Evolutionary conservation across 2,888 invertebrate species (phyloP), one percentile per base, ranked within the genome.

Genomic region (Dorcus hopei): DNA sequence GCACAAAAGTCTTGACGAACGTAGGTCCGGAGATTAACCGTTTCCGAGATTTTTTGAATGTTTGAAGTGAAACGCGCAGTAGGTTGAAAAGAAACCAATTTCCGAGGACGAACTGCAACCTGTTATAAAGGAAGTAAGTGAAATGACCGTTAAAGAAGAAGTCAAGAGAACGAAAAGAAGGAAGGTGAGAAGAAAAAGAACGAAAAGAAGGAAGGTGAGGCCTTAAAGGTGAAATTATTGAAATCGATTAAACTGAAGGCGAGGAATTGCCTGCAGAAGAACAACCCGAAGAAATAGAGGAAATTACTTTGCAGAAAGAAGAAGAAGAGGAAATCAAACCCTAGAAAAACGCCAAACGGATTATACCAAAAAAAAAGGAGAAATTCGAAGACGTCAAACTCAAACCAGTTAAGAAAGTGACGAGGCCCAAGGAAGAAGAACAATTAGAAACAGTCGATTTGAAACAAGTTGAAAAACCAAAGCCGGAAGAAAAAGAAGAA

Each of bases 291-390:
- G 52, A 45, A 48, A 4, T 50, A n/a, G 54, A 51, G 50, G 50
- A 60, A 19, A 47, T 19, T 57, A 59, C 66, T 39, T 66, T 65
- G 43, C 61, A 67, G 56, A 49, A 53, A 41, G 66, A 33, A 58
- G 69, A 76, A 41, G 73, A 75, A 65, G 74, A 76, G 16, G 72
- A 78, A 0, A 68, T 74, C 80, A 63, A 63, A 51, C 60, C 57
- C 54, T 55, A 39, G 61, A 62, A 49, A 63, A 62, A 57, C 60
- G 54, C 41, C 41, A 58, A 54, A 61, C 61, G 55, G 3, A 57
- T 43, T 45, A 41, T 33, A 41, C 26, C 57, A 57, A 42, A 57
- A 62, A 54, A 61, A 59, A 58, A 63, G n/a, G 62, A 61, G 45
- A 61, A 45, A 38, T 57, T 65, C 9, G 68, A 71, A 65, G 69